Evolutionary conservation across 2,888 invertebrate species (phyloP).

Genomic region (Drosophila longiperda): DNA sequence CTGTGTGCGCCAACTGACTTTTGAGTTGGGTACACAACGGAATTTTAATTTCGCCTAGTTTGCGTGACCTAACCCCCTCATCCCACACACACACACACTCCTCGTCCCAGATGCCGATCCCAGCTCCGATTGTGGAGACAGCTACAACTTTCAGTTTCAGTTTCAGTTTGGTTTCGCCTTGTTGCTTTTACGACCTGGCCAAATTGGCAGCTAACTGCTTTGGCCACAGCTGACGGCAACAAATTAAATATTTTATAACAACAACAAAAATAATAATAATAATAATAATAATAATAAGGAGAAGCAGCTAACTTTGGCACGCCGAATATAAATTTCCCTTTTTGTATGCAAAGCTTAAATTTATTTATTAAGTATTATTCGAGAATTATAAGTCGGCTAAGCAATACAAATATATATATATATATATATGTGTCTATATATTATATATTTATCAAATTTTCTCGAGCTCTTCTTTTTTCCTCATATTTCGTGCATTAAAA

Average conservation of each 20-base stretch:
- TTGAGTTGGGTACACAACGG: conserved; percentile 71
- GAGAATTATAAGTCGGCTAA: not conserved
- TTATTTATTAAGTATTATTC: not conserved
- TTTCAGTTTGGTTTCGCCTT: conserved; percentile 16
- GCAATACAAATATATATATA: not conserved
- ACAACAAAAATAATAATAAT: not conserved
- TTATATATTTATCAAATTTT: no score
- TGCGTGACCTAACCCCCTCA: not conserved
- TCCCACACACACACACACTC: not conserved
- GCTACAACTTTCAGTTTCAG: conserved; percentile 48
- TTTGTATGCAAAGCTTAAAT: not conserved
- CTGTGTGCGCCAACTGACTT: conserved; percentile 23
- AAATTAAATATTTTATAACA: not conserved
- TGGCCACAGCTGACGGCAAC: conserved; percentile 29
- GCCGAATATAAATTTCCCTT: not conserved
- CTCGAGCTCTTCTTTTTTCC: not conserved
- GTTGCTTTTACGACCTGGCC: conserved; percentile 27
- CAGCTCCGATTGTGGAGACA: not conserved
- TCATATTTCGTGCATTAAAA: not conserved
- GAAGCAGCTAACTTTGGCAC: not conserved
- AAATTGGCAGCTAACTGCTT: conserved; percentile 33
- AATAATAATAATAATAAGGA: not conserved
- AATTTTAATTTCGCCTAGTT: conserved; percentile 68
- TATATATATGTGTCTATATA: no score
- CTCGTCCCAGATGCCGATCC: conserved; percentile 4